Evolutionary conservation across 2,797 vertebrate species (phyloP).

Genomic region (Rhinichthys osculus): DNA sequence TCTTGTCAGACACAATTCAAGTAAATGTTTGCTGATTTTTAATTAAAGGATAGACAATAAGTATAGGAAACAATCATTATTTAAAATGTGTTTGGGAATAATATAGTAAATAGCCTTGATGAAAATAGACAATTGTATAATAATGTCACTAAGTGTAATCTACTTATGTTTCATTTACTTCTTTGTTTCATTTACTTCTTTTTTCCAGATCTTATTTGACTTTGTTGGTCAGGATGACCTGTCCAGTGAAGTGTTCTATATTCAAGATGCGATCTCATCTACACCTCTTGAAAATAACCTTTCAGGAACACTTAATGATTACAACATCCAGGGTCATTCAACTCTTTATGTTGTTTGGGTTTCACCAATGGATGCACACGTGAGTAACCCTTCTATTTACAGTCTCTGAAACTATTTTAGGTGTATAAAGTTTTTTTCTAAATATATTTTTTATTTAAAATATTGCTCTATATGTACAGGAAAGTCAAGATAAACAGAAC

Average conservation of each 20-base stretch:
- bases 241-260: constrained; percentile 38
- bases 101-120: background rate
- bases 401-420: no score
- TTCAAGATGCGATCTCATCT: constrained; percentile 27
- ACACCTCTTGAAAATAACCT: constrained; percentile 26
- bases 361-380: no score
- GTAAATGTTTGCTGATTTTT: background rate
- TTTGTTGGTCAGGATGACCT: constrained; percentile 49
- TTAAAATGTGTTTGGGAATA: background rate
- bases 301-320: background rate
- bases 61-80: background rate
- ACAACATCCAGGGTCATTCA: no score
- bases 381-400: no score
- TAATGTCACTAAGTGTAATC: background rate
- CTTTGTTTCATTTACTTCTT: no score
- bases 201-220: constrained; percentile 48
- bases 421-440: no score
- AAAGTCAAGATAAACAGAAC: no score
- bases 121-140: background rate
- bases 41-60: background rate
- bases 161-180: background rate
- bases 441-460: no score
- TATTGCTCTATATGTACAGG: no score
- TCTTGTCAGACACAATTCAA: background rate
- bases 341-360: no score